Conservation (phyloP, 35 echinoderm and acorn worm species). For the Lytechinus pictus region DNA sequence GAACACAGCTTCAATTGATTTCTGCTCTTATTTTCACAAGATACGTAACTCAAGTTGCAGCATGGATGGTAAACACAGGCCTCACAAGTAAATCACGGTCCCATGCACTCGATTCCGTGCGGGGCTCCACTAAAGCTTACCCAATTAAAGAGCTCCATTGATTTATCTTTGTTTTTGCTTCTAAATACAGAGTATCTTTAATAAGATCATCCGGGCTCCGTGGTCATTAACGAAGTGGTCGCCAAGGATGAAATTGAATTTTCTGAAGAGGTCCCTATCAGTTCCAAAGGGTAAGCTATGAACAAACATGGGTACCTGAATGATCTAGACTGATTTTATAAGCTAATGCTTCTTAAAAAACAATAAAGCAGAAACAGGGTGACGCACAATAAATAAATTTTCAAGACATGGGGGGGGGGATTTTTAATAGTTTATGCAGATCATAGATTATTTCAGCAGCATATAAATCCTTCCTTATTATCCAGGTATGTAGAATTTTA, state of each 20-base stretch:
- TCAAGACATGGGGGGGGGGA: no score
- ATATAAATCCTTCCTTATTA: no score
- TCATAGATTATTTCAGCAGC: no score
- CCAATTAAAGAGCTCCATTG: slow-evolving; percentile 11
- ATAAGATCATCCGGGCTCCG: neutral
- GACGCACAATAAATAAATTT: no score
- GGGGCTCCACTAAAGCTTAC: neutral
- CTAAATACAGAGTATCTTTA: slow-evolving; percentile 20
- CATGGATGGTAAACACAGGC: neutral
- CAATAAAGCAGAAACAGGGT: no score
- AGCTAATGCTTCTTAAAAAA: neutral
- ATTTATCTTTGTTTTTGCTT: neutral
- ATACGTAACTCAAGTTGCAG: neutral
- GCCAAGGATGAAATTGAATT: neutral
- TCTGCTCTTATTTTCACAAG: slow-evolving; percentile 1
- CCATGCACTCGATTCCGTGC: neutral
- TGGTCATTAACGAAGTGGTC: neutral
- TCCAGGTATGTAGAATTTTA: no score
- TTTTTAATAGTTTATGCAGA: no score
- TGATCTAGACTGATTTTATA: neutral
- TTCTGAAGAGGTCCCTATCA: neutral
- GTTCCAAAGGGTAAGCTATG: neutral
- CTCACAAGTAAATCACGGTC: neutral
- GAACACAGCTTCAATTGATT: slow-evolving; percentile 13
- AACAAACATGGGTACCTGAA: neutral